Percentiles rank a stretch among this genome's conserved stretches.
These are phyloP conservation scores for Drosophila athabasca DNA, from an alignment of 1,140 invertebrate species.

Conservation along the genomic window DNA sequence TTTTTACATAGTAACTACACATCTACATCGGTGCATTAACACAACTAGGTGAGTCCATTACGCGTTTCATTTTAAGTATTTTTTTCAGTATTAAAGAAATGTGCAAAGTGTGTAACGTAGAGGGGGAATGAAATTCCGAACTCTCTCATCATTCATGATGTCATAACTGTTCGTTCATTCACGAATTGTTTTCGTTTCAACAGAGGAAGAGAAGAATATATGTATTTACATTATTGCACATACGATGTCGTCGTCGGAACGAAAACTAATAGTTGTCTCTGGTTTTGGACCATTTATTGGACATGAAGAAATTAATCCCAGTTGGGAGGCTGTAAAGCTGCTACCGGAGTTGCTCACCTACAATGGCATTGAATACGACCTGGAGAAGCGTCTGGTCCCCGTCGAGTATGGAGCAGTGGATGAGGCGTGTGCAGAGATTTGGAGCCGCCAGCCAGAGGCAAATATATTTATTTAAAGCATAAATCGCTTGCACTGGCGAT, in stretches of 20 bases:
- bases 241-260: conserved; percentile 48
- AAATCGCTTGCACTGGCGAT: conserved; percentile 15
- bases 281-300: conserved; percentile 89
- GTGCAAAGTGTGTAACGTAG: no score
- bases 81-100: no score
- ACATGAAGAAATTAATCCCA: conserved; percentile 87
- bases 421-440: conserved; percentile 85
- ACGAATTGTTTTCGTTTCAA: no score
- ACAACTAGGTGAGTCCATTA: no score
- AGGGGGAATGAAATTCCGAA: no score
- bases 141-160: no score
- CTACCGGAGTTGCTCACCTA: conserved; percentile 80
- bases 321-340: conserved; percentile 87
- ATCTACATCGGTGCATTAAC: no score
- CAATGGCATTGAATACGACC: conserved; percentile 79
- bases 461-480: conserved; percentile 37
- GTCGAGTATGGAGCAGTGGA: conserved; percentile 87
- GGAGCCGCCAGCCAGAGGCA: conserved; percentile 86
- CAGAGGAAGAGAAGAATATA: no score
- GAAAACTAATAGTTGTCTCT: conserved; percentile 85
- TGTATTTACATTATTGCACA: no score
- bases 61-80: no score
- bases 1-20: no score
- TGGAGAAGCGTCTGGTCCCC: conserved; percentile 85
- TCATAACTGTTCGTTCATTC: no score